Conservation (phyloP, 1,140 invertebrate genomes). For the Samia ricini region DNA sequence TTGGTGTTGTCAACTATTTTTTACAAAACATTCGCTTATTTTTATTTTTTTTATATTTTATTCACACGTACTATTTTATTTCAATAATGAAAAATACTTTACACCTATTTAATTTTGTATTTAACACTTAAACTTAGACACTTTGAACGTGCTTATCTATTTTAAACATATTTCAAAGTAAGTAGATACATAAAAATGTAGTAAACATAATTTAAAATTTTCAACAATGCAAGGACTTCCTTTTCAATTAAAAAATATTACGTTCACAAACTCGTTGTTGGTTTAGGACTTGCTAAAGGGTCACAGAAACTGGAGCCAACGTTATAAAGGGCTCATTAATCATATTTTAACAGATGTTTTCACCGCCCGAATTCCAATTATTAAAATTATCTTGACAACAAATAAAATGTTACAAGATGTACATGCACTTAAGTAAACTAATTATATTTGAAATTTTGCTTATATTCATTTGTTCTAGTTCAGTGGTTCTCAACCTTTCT, state of each 20-base stretch:
- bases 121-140: too few species aligned
- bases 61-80: too few species aligned
- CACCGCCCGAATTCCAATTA: slow-evolving; percentile 2
- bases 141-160: too few species aligned
- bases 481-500: too few species aligned
- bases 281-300: slow-evolving; percentile 12
- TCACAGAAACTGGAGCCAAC: slow-evolving; percentile 7
- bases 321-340: slow-evolving; percentile 11
- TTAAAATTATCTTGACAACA: slow-evolving; percentile 14
- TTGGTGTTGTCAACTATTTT: too few species aligned
- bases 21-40: too few species aligned
- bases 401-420: not conserved
- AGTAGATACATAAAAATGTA: not conserved
- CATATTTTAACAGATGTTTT: slow-evolving; percentile 12
- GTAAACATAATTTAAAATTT: not conserved
- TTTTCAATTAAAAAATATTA: slow-evolving; percentile 11
- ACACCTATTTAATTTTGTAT: too few species aligned
- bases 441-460: too few species aligned
- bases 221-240: not conserved
- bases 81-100: too few species aligned
- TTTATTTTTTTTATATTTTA: too few species aligned
- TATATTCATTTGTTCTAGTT: too few species aligned
- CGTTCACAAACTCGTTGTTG: slow-evolving; percentile 8
- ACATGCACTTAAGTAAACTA: not conserved
- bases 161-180: not conserved